Conservation (phyloP, 2,113 vertebrate species). For the Mionectes macconnelli region DNA sequence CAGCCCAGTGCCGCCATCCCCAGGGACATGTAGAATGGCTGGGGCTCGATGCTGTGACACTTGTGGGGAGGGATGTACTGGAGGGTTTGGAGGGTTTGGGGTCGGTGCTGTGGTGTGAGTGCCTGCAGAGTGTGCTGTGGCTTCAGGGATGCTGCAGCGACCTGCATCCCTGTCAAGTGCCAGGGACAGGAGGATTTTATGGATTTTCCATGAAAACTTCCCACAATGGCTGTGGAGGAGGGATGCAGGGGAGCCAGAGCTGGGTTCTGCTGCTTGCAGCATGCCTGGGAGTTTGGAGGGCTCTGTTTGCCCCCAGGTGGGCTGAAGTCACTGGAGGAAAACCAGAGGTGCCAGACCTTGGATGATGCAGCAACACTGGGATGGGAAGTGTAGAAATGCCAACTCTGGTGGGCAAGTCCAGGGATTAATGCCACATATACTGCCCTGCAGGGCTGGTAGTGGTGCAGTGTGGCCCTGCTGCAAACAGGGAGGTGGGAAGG, state of each 20-base stretch:
- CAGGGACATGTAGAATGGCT: rapidly evolving
- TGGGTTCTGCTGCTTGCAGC: neutral
- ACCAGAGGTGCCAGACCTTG: rapidly evolving
- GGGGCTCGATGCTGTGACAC: rapidly evolving
- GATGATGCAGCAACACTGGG: neutral
- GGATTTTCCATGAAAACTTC: neutral
- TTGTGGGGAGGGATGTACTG: rapidly evolving
- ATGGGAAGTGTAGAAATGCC: rapidly evolving
- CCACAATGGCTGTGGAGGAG: neutral
- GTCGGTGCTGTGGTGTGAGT: neutral
- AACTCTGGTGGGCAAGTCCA: neutral
- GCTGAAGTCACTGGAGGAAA: neutral
- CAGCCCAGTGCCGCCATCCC: neutral
- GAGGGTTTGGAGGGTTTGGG: neutral
- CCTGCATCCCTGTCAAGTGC: neutral
- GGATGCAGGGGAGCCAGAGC: neutral
- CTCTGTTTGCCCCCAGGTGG: neutral
- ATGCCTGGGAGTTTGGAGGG: rapidly evolving
- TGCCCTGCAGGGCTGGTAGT: neutral
- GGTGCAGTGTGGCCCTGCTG: rapidly evolving
- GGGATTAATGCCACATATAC: neutral
- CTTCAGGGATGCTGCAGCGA: neutral
- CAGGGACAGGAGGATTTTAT: neutral
- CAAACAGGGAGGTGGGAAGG: neutral
- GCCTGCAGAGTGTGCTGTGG: slow-evolving; percentile 66